Evolutionary conservation across 2,113 vertebrate species (phyloP).

Genomic region (Bathybates hornii): DNA sequence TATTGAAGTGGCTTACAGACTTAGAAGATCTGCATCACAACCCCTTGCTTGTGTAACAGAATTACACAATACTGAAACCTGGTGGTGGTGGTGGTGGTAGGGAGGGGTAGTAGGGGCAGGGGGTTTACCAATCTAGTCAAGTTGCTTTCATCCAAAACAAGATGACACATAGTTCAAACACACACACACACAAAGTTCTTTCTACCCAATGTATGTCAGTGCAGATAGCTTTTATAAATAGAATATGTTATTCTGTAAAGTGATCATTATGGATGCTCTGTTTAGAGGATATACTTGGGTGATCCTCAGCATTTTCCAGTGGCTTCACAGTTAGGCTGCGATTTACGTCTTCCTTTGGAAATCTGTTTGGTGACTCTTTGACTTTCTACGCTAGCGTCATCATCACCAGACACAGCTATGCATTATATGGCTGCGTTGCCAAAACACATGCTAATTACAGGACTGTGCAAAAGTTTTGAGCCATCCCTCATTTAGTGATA

Average conservation of each 20-base stretch:
- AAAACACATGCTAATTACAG: background rate
- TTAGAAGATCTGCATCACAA: slow-evolving; percentile 15
- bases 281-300: background rate
- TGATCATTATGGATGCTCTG: background rate
- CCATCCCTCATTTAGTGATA: background rate
- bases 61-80: slow-evolving; percentile 36
- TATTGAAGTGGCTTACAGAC: slow-evolving; percentile 9
- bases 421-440: background rate
- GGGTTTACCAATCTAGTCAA: slow-evolving; percentile 10
- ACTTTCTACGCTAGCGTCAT: accelerated
- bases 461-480: background rate
- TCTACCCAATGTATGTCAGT: background rate
- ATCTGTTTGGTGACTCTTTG: background rate
- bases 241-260: background rate
- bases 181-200: background rate
- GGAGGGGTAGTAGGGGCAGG: background rate
- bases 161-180: background rate
- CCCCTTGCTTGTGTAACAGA: slow-evolving; percentile 41
- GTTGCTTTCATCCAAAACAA: background rate
- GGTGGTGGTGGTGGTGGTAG: background rate
- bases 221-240: background rate
- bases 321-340: background rate
- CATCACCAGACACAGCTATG: background rate
- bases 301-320: background rate
- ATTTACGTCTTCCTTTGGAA: background rate